Percentiles rank a stretch among this genome's conserved stretches.
phyloP scores from a whole-genome alignment of 2,888 invertebrate genomes.

The Corythucha ciliata region DNA sequence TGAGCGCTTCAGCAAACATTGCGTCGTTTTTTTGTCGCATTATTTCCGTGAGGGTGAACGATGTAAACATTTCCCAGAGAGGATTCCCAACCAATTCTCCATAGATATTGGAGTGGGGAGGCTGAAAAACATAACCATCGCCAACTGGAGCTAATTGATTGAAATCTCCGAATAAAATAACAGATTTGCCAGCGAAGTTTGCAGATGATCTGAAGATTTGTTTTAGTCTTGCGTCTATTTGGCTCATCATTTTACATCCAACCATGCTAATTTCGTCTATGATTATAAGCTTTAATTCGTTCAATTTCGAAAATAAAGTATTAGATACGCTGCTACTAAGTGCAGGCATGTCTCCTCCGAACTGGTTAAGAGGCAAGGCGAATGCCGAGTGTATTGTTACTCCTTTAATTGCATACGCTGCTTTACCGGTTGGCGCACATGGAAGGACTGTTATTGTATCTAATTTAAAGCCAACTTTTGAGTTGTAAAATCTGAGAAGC shows the following conservation, averaged over 20 bases:
- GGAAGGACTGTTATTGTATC: slow-evolving; percentile 22
- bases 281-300: not conserved
- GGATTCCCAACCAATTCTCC: slow-evolving; percentile 4
- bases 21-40: slow-evolving; percentile 32
- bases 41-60: slow-evolving; percentile 29
- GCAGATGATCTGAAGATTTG: slow-evolving; percentile 21
- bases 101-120: not conserved
- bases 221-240: slow-evolving; percentile 18
- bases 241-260: not conserved
- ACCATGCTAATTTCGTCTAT: slow-evolving; percentile 5
- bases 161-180: slow-evolving; percentile 31
- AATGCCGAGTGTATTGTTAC: slow-evolving; percentile 30
- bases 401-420: slow-evolving; percentile 27
- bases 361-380: slow-evolving; percentile 26
- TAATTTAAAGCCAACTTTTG: slow-evolving; percentile 11
- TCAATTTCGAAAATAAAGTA: not conserved
- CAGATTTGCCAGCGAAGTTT: slow-evolving; percentile 24
- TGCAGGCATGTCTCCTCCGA: slow-evolving; percentile 15
- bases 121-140: slow-evolving; percentile 18
- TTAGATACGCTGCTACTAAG: slow-evolving; percentile 3
- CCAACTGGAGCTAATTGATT: slow-evolving; percentile 32
- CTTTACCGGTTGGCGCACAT: slow-evolving; percentile 32
- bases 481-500: slow-evolving; percentile 19
- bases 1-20: slow-evolving; percentile 25
- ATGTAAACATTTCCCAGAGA: slow-evolving; percentile 26